These are phyloP conservation scores for Argyresthia goedartella DNA, from an alignment of 2,888 invertebrate species.

Conservation along the genomic window DNA sequence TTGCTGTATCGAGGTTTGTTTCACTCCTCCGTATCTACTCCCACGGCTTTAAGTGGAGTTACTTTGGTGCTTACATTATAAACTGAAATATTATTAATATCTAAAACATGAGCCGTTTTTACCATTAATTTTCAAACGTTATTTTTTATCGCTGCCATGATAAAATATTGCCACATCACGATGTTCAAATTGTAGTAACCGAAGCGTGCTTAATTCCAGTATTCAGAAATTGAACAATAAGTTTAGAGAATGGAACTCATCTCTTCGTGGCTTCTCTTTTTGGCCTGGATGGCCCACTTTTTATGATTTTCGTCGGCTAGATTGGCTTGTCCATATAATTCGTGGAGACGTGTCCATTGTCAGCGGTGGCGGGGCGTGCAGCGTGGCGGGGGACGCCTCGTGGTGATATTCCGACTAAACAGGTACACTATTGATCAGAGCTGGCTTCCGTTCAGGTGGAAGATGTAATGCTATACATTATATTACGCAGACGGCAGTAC, in stretches of 20 bases:
- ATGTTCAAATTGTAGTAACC: conserved; percentile 26
- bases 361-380: conserved; percentile 23
- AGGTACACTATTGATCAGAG: conserved; percentile 21
- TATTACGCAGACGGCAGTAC: too few relatives aligned
- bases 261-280: conserved; percentile 25
- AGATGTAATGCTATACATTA: too few relatives aligned
- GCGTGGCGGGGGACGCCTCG: conserved; percentile 32
- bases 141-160: neutral
- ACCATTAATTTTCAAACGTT: neutral
- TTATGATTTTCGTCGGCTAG: conserved; percentile 46
- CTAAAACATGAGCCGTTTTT: neutral
- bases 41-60: too few relatives aligned
- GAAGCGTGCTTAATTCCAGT: conserved; percentile 46
- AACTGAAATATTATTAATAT: neutral
- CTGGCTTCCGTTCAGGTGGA: too few relatives aligned
- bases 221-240: conserved; percentile 44
- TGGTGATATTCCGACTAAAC: conserved; percentile 49
- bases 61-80: too few relatives aligned
- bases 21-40: too few relatives aligned
- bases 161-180: conserved; percentile 24
- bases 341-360: conserved; percentile 58
- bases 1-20: too few relatives aligned
- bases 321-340: conserved; percentile 53
- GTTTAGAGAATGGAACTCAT: conserved; percentile 40
- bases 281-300: conserved; percentile 47